A percentile compares a stretch with the other conserved stretches of the same genome.
phyloP scores from a whole-genome alignment of 2,113 vertebrate species.

The Cinclus cinclus region DNA sequence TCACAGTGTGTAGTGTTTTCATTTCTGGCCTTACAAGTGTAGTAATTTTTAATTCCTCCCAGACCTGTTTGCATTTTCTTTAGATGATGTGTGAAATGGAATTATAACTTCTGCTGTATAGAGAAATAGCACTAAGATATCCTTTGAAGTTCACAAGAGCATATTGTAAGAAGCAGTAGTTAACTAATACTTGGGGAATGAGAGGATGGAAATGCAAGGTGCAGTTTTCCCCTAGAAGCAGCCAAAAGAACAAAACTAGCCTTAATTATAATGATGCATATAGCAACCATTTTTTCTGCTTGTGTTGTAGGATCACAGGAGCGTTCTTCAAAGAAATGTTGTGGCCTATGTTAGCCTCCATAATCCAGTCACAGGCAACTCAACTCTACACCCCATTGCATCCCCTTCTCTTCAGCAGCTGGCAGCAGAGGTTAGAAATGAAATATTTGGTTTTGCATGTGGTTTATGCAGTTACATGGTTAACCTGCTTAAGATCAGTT shows the following conservation, averaged over 20 bases:
- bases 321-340: slow-evolving; percentile 83
- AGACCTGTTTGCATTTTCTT: slow-evolving; percentile 2
- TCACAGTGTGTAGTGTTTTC: slow-evolving; percentile 23
- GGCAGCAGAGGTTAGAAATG: slow-evolving; percentile 78
- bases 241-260: background rate
- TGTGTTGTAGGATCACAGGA: slow-evolving; percentile 81
- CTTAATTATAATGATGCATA: background rate
- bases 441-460: background rate
- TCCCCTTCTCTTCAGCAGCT: slow-evolving; percentile 90
- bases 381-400: slow-evolving; percentile 76
- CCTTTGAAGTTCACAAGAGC: slow-evolving; percentile 44
- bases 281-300: background rate
- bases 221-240: background rate
- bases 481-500: background rate
- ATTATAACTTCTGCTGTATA: background rate
- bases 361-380: slow-evolving; percentile 81
- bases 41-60: slow-evolving; percentile 44
- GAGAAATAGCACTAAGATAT: background rate
- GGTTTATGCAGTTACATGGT: background rate
- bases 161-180: background rate
- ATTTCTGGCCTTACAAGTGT: background rate
- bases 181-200: background rate
- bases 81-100: slow-evolving; percentile 32
- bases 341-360: slow-evolving; percentile 90
- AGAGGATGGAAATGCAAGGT: background rate